Evolutionary conservation across 2,888 invertebrate species (phyloP), one percentile per base, ranked within the genome.

Genomic region (Dryobotodes eremita): DNA sequence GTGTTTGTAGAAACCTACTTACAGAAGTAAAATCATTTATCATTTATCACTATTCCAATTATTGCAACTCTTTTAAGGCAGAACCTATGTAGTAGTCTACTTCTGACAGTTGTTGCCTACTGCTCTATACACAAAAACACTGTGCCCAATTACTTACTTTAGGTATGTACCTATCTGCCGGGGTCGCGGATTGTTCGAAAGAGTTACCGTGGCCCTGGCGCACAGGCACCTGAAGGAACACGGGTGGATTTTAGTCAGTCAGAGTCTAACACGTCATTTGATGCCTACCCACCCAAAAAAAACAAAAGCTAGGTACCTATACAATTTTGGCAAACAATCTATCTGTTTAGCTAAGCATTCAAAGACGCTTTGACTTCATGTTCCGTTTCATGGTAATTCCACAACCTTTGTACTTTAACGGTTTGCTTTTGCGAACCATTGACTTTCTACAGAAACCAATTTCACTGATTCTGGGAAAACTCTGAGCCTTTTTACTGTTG

Each of bases 381-480:
- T 68, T 48, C 20, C 10, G n/a, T 31, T 53, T 46, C 62, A 31
- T 53, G 42, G 36, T 76, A 36, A 42, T 42, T 15, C 8, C 4
- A n/a, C 36, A 53, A 69, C 17, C 2, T 75, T 48, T 26, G 11
- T 75, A 5, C 17, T 55, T n/a, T 26, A 66, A 48, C 17, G 8
- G 4, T 15, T 11, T 42, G 2, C n/a, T 42, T 77, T 70, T 23
- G 13, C 17, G 20, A 42, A 59, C 42, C 17, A 59, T 69, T 68
- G 2, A 26, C 13, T 50, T 80, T 71, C 42, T 42, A 36, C 13
- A 23, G 17, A 79, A 55, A 79, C 13, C 46, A 64, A 7, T 46
- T 48, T 46, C 26, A 17, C 4, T 7, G 17, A 20, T 31, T 68
- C 26, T 42, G 23, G 13, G 23, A 23, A 53, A 15, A 13, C 15